Conservation (phyloP, 2,113 vertebrate genomes). For the Rhagologus leucostigma region DNA sequence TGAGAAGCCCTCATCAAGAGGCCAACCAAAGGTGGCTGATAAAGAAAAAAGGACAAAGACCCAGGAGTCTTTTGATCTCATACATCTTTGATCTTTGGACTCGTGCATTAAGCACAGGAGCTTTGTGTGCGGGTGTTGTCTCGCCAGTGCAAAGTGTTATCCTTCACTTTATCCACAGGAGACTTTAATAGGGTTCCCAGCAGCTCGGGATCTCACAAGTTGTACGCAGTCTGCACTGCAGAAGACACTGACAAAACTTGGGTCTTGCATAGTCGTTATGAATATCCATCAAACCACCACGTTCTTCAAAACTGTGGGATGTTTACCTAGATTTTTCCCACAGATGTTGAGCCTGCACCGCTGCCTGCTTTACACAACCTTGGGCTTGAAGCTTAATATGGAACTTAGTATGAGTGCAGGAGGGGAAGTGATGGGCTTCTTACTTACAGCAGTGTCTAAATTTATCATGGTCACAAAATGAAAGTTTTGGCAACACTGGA, state of each 20-base stretch:
- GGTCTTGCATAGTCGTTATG: neutral
- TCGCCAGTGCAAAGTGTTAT: fast-evolving
- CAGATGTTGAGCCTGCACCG: neutral
- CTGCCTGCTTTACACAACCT: neutral
- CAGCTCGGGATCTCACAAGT: neutral
- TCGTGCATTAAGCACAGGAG: neutral
- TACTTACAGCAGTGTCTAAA: neutral
- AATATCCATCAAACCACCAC: neutral
- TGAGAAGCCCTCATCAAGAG: neutral
- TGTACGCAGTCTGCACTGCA: neutral
- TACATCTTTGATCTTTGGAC: neutral
- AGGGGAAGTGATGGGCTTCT: neutral
- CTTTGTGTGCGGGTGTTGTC: fast-evolving
- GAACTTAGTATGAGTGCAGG: neutral
- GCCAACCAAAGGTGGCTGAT: neutral
- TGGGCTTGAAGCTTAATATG: neutral
- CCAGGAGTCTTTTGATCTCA: neutral
- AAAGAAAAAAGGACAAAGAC: neutral
- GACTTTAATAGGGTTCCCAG: neutral
- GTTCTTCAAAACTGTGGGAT: neutral
- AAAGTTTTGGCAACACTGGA: neutral
- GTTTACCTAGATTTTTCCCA: neutral
- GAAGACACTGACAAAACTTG: neutral
- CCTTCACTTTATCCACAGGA: neutral
- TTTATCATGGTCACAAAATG: neutral